A percentile compares a stretch with the other conserved stretches of the same genome.
Conservation (phyloP, 1,140 invertebrate genomes). For the Macrobrachium nipponense region DNA sequence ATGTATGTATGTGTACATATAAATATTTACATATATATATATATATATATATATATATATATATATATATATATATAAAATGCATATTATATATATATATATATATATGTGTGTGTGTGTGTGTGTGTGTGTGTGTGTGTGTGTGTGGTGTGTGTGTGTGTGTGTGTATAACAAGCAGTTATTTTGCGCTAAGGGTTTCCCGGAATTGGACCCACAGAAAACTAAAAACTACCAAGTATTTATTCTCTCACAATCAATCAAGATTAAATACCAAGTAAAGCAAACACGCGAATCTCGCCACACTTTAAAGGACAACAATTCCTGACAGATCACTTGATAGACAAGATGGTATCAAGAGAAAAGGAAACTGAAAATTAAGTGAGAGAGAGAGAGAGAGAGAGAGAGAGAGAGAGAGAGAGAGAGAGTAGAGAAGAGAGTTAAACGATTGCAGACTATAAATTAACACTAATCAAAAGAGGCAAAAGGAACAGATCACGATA, state of each 20-base stretch:
- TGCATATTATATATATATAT: background rate
- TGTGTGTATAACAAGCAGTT: too few species aligned
- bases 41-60: conserved; percentile 14
- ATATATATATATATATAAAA: background rate
- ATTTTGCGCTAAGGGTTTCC: too few species aligned
- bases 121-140: too few species aligned
- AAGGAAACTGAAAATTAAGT: background rate
- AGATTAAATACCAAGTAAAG: too few species aligned
- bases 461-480: background rate
- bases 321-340: background rate
- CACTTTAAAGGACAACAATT: too few species aligned
- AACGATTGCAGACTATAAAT: too few species aligned
- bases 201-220: too few species aligned
- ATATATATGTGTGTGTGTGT: too few species aligned
- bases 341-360: background rate
- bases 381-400: background rate
- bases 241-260: too few species aligned
- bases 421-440: conserved; percentile 4
- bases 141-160: too few species aligned
- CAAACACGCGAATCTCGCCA: too few species aligned
- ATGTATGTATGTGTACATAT: background rate
- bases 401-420: background rate
- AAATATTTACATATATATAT: conserved; percentile 6
- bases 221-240: too few species aligned
- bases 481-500: background rate